phyloP scores from a whole-genome alignment of 2,113 vertebrate genomes.

The Eubucco bourcierii region DNA sequence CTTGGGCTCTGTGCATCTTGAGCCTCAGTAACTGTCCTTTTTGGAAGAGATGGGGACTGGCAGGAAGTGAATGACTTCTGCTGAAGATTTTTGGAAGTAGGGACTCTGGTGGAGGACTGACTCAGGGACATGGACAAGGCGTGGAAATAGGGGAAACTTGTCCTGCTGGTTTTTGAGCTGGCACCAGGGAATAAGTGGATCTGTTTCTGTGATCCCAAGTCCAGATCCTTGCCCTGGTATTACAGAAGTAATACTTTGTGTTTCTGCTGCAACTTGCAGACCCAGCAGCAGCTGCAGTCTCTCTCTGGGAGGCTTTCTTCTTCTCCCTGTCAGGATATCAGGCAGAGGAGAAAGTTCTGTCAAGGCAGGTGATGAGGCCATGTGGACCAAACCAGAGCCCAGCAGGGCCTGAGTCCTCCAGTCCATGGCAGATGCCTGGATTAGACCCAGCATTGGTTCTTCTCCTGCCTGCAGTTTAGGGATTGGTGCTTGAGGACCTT shows the following conservation, averaged over 20 bases:
- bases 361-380: not conserved
- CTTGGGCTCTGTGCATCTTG: not conserved
- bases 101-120: not conserved
- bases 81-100: not conserved
- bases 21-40: not conserved
- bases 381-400: fast-evolving
- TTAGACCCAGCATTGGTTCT: not conserved
- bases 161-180: constrained; percentile 37
- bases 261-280: not conserved
- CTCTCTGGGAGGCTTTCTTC: not conserved
- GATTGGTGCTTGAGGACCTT: not conserved
- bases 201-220: not conserved
- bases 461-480: not conserved
- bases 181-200: not conserved
- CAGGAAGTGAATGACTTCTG: not conserved
- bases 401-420: not conserved
- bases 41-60: not conserved
- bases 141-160: constrained; percentile 14
- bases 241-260: not conserved
- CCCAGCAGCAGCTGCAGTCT: not conserved
- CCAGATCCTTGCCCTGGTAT: not conserved
- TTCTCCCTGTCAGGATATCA: not conserved
- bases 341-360: not conserved
- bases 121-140: not conserved
- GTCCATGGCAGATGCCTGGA: fast-evolving